A percentile compares a stretch with the other conserved stretches of the same genome.
These are phyloP conservation scores for Nomia melanderi DNA, from an alignment of 1,140 invertebrate genomes.

Conservation along the genomic window DNA sequence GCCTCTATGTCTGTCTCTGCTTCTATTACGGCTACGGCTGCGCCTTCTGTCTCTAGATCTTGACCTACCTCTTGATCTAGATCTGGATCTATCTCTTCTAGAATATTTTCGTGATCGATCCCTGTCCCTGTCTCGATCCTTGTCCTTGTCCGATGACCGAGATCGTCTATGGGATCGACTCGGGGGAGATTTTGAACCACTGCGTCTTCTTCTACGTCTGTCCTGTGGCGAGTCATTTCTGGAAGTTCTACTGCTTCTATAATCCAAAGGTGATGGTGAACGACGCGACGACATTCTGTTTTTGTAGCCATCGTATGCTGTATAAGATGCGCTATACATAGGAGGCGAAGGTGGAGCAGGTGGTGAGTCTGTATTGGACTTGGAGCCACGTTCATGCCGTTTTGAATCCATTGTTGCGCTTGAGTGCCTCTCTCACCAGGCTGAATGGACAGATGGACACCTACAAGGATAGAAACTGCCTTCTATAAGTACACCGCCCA, in stretches of 20 bases:
- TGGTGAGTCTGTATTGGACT: conserved; percentile 69
- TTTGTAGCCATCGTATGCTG: conserved; percentile 67
- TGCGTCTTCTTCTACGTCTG: conserved; percentile 69
- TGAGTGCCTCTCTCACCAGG: conserved; percentile 53
- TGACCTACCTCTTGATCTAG: conserved; percentile 66
- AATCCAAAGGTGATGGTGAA: conserved; percentile 68
- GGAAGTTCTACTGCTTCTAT: conserved; percentile 64
- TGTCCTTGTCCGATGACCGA: conserved; percentile 68
- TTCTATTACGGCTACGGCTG: conserved; percentile 75
- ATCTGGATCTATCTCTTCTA: conserved; percentile 71
- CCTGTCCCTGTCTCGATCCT: conserved; percentile 61
- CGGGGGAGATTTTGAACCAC: conserved; percentile 68
- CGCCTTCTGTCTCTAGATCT: conserved; percentile 71
- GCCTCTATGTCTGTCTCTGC: conserved; percentile 69
- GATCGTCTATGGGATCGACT: conserved; percentile 68
- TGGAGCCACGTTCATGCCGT: conserved; percentile 63
- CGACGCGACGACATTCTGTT: conserved; percentile 68
- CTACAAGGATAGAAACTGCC: conserved; percentile 82
- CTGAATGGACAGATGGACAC: conserved; percentile 68
- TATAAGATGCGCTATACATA: conserved; percentile 70
- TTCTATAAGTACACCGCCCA: conserved; percentile 78
- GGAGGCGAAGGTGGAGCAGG: conserved; percentile 75
- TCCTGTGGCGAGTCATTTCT: conserved; percentile 71
- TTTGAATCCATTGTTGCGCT: conserved; percentile 69
- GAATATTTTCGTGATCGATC: conserved; percentile 68